A percentile compares a stretch with the other conserved stretches of the same genome.
Conservation (phyloP, 2,888 invertebrate genomes). For the Ommatoiulus sabulosus region DNA sequence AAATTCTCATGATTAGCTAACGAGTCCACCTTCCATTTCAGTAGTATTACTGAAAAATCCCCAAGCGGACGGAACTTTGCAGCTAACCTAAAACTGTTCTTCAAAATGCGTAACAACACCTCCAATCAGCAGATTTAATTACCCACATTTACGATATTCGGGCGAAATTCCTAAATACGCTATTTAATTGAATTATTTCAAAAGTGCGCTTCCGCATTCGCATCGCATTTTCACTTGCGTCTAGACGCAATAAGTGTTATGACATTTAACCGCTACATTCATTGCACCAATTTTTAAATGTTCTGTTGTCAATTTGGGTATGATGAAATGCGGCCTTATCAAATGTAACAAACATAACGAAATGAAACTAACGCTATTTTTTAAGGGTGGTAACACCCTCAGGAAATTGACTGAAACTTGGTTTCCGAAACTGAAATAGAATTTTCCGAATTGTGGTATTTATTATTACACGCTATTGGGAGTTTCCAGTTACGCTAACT, state of each 20-base stretch:
- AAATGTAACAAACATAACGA: not conserved
- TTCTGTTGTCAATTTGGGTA: not conserved
- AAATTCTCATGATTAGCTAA: not conserved
- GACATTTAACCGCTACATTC: not conserved
- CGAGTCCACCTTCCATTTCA: not conserved
- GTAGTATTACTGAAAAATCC: not conserved
- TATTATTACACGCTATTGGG: too few species aligned
- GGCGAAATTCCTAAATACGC: not conserved
- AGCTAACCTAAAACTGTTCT: not conserved
- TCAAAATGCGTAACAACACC: not conserved
- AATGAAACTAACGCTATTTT: not conserved
- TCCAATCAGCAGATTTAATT: not conserved
- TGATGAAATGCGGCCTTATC: not conserved
- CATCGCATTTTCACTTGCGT: not conserved
- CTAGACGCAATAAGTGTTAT: constrained; percentile 2
- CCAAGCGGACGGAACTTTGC: not conserved
- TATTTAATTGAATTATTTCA: constrained; percentile 27
- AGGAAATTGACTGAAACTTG: too few species aligned
- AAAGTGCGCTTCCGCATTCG: constrained; percentile 9
- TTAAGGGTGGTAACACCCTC: too few species aligned
- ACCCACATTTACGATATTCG: not conserved
- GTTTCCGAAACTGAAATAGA: too few species aligned
- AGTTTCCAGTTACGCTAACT: too few species aligned
- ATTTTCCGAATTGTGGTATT: too few species aligned
- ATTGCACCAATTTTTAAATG: not conserved